Percentiles rank a stretch among this genome's conserved stretches.
These are phyloP conservation scores for Acanthoscelides obtectus DNA, from an alignment of 2,888 invertebrate species.

Conservation along the genomic window DNA sequence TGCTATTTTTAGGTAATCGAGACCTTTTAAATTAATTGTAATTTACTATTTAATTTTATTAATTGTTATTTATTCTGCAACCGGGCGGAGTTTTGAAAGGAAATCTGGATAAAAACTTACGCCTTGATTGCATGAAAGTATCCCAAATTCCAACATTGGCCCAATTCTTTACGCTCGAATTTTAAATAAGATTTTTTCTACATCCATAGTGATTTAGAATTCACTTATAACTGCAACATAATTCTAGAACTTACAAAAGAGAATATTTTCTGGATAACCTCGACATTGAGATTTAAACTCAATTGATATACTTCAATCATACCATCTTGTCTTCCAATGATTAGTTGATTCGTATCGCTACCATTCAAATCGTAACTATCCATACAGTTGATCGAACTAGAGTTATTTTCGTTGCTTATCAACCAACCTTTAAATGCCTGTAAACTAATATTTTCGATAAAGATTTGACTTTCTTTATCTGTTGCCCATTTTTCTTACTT, in stretches of 20 bases:
- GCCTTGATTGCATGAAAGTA: too few relatives aligned
- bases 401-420: conserved; percentile 38
- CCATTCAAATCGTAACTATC: conserved; percentile 67
- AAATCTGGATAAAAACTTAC: too few relatives aligned
- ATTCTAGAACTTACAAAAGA: conserved; percentile 26
- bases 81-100: too few relatives aligned
- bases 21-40: too few relatives aligned
- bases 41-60: too few relatives aligned
- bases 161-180: too few relatives aligned
- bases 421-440: conserved; percentile 47
- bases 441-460: conserved; percentile 20
- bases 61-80: too few relatives aligned
- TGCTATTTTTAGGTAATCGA: not conserved
- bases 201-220: not conserved
- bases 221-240: conserved; percentile 1
- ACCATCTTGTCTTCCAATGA: conserved; percentile 78
- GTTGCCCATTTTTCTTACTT: conserved; percentile 40
- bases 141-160: too few relatives aligned
- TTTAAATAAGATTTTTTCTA: too few relatives aligned
- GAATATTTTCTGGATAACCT: conserved; percentile 53
- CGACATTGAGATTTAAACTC: conserved; percentile 52
- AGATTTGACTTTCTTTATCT: not conserved
- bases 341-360: conserved; percentile 64
- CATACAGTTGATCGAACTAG: conserved; percentile 58
- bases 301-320: conserved; percentile 69